Conservation (phyloP, 2,797 vertebrate genomes). For the Apodemus agrarius region DNA sequence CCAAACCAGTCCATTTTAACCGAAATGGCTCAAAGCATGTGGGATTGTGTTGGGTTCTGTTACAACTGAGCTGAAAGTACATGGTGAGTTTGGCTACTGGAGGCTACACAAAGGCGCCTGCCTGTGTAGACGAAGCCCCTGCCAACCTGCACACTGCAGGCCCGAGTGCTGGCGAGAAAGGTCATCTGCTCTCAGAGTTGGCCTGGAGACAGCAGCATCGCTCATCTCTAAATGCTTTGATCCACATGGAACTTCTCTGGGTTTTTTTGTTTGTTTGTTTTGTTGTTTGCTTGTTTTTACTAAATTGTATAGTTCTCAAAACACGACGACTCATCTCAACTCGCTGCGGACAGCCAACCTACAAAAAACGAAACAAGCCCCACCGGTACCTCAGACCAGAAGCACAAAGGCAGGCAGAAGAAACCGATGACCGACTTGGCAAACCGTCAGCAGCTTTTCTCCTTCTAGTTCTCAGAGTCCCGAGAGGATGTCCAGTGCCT, state of each 20-base stretch:
- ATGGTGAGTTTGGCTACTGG: not conserved
- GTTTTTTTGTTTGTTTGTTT: not conserved
- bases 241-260: not conserved
- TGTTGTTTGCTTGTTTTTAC: conserved; percentile 27
- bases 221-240: not conserved
- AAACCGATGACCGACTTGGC: not conserved
- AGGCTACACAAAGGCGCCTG: not conserved
- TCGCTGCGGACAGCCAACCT: not conserved
- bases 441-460: not conserved
- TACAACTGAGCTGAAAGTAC: not conserved
- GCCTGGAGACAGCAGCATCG: not conserved
- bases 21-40: not conserved
- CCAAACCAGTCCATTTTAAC: not conserved
- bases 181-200: not conserved
- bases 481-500: not conserved
- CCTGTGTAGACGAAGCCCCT: not conserved
- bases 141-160: not conserved
- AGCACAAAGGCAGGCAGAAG: conserved; percentile 13
- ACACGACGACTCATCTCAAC: not conserved
- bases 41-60: too few relatives aligned
- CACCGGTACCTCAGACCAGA: not conserved
- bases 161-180: not conserved
- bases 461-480: not conserved
- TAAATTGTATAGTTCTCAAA: conserved; percentile 26
- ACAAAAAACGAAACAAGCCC: not conserved